Base-by-base conservation (phyloP, 2,113 vertebrate species). In the Glaucomys volans region DNA sequence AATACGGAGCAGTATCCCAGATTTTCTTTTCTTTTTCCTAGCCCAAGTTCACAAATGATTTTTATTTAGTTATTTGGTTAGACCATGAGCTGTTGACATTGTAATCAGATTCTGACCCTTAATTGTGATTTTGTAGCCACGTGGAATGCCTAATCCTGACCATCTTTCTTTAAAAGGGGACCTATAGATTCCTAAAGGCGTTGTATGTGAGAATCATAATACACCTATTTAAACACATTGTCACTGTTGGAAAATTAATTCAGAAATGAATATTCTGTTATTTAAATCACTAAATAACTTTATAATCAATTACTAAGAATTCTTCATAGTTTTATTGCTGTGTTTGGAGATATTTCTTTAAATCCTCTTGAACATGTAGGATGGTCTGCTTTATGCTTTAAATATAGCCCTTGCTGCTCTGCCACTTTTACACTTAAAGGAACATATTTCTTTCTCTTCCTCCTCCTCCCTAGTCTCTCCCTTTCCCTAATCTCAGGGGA, bases 1-100 rank as follows among this genome's bases (percentile, higher is more conserved):
- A 40, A 90, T 87, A 67, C 66, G 50, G 44, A 67, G 37, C 1
- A 62, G 9, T 26, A 90, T 84, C 62, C 52, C 74, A 85, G 52
- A 81, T 91, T 83, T 83, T 87, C 22, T 57, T 91, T 77, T 47
- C 35, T 79, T 77, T 95, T 93, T 84, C 47, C 89, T 91, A 54
- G 18, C 20, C 37, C 40, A 71, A 32, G 18, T 42, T 95, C n/a
- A 92, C 37, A 59, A 71, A 76, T 88, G 18, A 90, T 12, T 84
- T 79, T 44, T 52, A 80, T 90, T 96, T 40, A 87, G 2, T 76
- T 86, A 18, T 1, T 40, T 91, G 37, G 24, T 83, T 86, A 94
- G 75, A 54, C 10, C 37, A 42, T 37, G 11, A 84, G 24, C 66
- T 52, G 26, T 67, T 79, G 47, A 66, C 26, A 18, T 6, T 66